Percentiles rank a stretch among this genome's conserved stretches.
Evolutionary conservation across 2,113 vertebrate species (phyloP).

Genomic region (Rana temporaria): DNA sequence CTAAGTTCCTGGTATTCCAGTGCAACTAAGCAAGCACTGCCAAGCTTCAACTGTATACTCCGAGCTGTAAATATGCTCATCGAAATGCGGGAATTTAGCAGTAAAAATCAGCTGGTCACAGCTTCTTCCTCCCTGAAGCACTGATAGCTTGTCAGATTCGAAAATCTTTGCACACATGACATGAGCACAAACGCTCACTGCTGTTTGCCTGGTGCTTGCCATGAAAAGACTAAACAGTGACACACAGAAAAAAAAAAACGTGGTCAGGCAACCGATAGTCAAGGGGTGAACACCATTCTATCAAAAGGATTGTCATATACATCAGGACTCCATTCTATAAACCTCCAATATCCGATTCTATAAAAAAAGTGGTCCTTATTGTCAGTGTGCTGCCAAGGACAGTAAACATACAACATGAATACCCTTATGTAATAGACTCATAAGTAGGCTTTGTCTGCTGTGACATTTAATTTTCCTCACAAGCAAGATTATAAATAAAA

Average conservation of each 20-base stretch:
- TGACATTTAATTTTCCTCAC: no score
- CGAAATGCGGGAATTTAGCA: slow-evolving; percentile 51
- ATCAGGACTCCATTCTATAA: no score
- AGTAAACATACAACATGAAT: no score
- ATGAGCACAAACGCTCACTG: slow-evolving; percentile 38
- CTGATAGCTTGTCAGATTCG: slow-evolving; percentile 48
- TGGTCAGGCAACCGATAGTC: not conserved
- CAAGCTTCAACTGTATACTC: slow-evolving; percentile 17
- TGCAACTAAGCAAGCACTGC: not conserved
- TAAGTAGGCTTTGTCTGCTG: no score
- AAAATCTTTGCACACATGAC: slow-evolving; percentile 35
- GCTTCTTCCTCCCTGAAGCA: slow-evolving; percentile 48
- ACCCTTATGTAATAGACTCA: no score
- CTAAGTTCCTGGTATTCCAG: no score
- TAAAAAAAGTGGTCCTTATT: no score
- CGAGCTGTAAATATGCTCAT: slow-evolving; percentile 25
- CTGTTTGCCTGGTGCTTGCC: slow-evolving; percentile 34
- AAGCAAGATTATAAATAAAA: no score
- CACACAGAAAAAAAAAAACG: not conserved
- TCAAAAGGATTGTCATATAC: not conserved
- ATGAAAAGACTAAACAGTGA: slow-evolving; percentile 13
- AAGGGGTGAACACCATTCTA: not conserved
- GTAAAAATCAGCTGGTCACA: slow-evolving; percentile 32
- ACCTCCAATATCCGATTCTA: no score
- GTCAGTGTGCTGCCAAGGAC: no score